Percentiles rank a stretch among this genome's conserved stretches.
These are phyloP conservation scores for Lasioglossum vierecki DNA, from an alignment of 2,888 invertebrate genomes.

Conservation along the genomic window DNA sequence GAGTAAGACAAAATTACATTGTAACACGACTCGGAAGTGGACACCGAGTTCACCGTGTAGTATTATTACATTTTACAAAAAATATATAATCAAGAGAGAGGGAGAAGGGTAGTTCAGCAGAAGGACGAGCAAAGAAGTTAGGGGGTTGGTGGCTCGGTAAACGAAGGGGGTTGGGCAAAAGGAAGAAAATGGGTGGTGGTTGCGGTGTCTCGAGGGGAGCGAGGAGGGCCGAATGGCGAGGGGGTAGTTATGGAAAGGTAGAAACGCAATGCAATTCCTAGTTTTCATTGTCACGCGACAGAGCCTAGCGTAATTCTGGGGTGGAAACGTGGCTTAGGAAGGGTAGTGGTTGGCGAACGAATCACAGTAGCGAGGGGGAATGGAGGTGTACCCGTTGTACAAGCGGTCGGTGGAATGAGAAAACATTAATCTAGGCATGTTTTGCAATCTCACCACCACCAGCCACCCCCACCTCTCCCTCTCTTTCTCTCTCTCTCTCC, in stretches of 20 bases:
- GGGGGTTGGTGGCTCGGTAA: background rate
- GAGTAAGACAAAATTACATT: too few relatives aligned
- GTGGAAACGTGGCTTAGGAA: conserved; percentile 63
- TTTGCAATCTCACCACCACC: conserved; percentile 79
- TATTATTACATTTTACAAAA: background rate
- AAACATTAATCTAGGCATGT: conserved; percentile 84
- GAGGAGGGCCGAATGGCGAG: background rate
- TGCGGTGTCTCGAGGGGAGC: conserved; percentile 7
- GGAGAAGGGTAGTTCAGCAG: background rate
- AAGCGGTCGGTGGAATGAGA: conserved; percentile 79
- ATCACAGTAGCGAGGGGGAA: conserved; percentile 62
- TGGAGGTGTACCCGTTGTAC: conserved; percentile 62
- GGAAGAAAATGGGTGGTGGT: conserved; percentile 4
- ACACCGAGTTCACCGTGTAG: background rate
- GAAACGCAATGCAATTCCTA: conserved; percentile 76
- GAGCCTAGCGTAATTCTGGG: conserved; percentile 64
- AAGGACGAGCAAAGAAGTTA: background rate
- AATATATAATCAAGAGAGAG: background rate
- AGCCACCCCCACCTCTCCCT: conserved; percentile 34
- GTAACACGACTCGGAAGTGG: background rate
- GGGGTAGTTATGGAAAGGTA: conserved; percentile 63
- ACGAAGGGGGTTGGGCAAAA: background rate
- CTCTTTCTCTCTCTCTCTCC: background rate
- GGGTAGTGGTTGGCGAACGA: conserved; percentile 65
- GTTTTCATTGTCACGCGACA: conserved; percentile 77